Conservation (phyloP, 2,797 vertebrate genomes). For the Acrossocheilus wenchowensis region DNA sequence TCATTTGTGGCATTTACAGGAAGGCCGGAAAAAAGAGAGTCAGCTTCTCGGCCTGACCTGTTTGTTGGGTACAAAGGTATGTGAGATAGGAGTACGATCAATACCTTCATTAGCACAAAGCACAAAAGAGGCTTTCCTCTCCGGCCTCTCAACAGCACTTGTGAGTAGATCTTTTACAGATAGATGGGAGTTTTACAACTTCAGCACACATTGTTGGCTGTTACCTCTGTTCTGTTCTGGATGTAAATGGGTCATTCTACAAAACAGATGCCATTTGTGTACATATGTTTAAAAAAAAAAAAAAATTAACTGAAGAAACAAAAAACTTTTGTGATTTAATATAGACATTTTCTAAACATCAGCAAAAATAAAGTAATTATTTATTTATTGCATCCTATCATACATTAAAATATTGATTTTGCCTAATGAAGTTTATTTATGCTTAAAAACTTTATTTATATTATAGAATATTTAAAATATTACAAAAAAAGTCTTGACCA, state of each 20-base stretch:
- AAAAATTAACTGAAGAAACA: not conserved
- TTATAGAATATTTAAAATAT: no score
- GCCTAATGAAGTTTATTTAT: no score
- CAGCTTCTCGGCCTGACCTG: not conserved
- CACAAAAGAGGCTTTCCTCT: slow-evolving; percentile 10
- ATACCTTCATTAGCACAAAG: slow-evolving; percentile 30
- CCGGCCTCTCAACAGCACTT: slow-evolving; percentile 16
- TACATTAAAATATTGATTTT: no score
- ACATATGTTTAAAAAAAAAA: not conserved
- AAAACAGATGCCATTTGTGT: not conserved
- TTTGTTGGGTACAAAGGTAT: slow-evolving; percentile 49
- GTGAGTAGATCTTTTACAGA: slow-evolving; percentile 16
- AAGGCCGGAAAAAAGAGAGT: not conserved
- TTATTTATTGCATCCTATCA: no score
- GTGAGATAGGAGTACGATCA: slow-evolving; percentile 35
- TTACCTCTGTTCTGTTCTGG: not conserved
- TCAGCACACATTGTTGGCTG: slow-evolving; percentile 1
- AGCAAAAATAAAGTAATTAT: not conserved
- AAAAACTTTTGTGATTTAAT: not conserved
- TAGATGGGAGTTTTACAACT: slow-evolving; percentile 19
- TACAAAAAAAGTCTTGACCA: no score
- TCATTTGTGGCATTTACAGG: not conserved
- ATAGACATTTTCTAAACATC: not conserved
- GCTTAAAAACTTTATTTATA: no score
- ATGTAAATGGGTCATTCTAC: not conserved